A percentile compares a stretch with the other conserved stretches of the same genome.
phyloP scores from a whole-genome alignment of 2,797 vertebrate species.

The Leptoclinus maculatus region DNA sequence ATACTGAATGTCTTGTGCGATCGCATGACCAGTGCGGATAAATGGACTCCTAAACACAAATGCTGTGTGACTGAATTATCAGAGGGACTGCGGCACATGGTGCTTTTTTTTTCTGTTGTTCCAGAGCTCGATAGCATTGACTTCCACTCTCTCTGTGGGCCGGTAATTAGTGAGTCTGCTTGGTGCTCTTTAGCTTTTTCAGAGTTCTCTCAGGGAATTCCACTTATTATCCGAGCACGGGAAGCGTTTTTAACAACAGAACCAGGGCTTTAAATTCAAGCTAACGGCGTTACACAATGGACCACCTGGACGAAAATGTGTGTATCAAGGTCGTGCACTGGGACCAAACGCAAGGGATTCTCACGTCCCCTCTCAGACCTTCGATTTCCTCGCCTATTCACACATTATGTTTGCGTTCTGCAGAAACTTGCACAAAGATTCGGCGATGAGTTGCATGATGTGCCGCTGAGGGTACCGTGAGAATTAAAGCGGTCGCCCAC shows the following conservation, averaged over 20 bases:
- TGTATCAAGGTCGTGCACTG: conserved; percentile 31
- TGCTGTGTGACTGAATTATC: conserved; percentile 10
- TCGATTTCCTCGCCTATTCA: conserved; percentile 37
- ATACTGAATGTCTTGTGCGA: background rate
- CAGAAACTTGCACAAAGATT: conserved; percentile 44
- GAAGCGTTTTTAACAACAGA: conserved; percentile 32
- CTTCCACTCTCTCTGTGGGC: conserved; percentile 43
- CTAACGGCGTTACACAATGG: conserved; percentile 10
- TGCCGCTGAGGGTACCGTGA: conserved; percentile 44
- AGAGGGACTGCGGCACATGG: conserved; percentile 1
- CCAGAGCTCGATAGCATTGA: conserved; percentile 63
- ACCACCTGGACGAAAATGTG: conserved; percentile 44
- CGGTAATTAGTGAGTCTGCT: conserved; percentile 67
- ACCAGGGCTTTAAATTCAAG: conserved; percentile 28
- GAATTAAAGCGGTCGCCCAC: conserved; percentile 66
- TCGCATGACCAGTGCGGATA: conserved; percentile 18
- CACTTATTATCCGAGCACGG: conserved; percentile 35
- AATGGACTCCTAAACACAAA: conserved; percentile 26
- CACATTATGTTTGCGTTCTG: conserved; percentile 53
- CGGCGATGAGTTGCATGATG: conserved; percentile 43
- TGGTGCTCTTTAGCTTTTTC: conserved; percentile 52
- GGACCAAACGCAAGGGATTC: conserved; percentile 4
- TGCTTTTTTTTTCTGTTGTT: conserved; percentile 19
- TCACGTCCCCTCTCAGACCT: conserved; percentile 20
- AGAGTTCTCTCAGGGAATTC: conserved; percentile 54